Percentiles rank a stretch among this genome's conserved stretches.
phyloP scores from a whole-genome alignment of 2,113 vertebrate species.

The Lophochroa leadbeateri region DNA sequence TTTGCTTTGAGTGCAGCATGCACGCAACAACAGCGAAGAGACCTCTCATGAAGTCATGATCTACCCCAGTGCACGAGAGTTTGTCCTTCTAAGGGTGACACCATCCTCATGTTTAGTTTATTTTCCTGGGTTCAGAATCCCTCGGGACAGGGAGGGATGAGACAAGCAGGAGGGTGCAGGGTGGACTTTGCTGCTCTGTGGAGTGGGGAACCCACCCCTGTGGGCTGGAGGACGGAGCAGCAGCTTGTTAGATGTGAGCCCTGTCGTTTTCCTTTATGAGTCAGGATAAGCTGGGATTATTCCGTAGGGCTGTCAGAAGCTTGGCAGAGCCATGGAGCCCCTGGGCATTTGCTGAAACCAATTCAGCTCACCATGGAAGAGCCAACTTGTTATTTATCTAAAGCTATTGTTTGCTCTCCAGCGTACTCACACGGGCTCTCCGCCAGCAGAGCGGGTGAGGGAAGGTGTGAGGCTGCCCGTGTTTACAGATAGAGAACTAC shows the following conservation, averaged over 20 bases:
- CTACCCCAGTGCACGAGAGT: not conserved
- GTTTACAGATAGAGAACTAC: not conserved
- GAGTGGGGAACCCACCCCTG: fast-evolving
- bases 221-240: not conserved
- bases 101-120: not conserved
- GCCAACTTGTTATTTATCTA: not conserved
- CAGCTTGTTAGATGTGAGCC: not conserved
- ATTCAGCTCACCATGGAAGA: not conserved
- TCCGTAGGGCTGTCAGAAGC: slow-evolving; percentile 19
- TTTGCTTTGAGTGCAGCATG: not conserved
- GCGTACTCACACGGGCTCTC: not conserved
- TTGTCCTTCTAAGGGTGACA: not conserved
- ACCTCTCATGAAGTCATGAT: not conserved
- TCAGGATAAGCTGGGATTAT: slow-evolving; percentile 25
- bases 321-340: slow-evolving; percentile 24
- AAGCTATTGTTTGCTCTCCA: not conserved
- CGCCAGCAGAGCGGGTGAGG: not conserved
- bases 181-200: not conserved
- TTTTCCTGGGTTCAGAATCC: not conserved
- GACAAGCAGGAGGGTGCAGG: not conserved
- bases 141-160: not conserved
- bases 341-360: slow-evolving; percentile 22
- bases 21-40: fast-evolving
- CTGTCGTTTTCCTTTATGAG: slow-evolving; percentile 11
- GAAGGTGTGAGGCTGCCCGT: not conserved